Evolutionary conservation across 2,113 vertebrate genomes (phyloP).

Genomic region (Zapornia atra): DNA sequence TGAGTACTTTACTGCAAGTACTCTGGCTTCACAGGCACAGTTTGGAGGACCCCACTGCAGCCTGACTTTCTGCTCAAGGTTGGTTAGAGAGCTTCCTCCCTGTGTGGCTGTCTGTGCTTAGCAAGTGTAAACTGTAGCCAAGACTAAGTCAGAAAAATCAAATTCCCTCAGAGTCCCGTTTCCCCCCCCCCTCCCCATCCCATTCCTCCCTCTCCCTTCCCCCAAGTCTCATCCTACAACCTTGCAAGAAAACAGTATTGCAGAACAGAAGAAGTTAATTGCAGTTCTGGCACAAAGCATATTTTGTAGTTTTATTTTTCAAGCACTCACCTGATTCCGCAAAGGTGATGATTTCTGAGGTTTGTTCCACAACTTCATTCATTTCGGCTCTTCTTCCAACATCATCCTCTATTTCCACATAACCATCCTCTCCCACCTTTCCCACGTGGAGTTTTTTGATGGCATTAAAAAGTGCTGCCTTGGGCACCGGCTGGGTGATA

Average conservation of each 20-base stretch:
- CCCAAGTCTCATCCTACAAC: not conserved
- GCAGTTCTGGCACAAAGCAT: conserved; percentile 21
- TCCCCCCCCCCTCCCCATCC: not conserved
- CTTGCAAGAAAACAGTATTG: conserved; percentile 26
- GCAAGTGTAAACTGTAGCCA: conserved; percentile 66
- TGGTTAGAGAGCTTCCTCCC: conserved; percentile 63
- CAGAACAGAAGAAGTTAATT: conserved; percentile 32
- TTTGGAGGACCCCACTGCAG: conserved; percentile 44
- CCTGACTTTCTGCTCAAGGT: conserved; percentile 45
- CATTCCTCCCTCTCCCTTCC: not conserved
- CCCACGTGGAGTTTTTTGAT: conserved; percentile 96
- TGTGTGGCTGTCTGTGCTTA: conserved; percentile 43
- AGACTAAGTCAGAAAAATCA: conserved; percentile 51
- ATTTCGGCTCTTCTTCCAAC: conserved; percentile 84
- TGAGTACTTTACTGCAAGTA: conserved; percentile 16
- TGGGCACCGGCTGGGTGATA: conserved; percentile 94
- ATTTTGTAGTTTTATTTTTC: conserved; percentile 29
- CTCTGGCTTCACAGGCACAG: conserved; percentile 36
- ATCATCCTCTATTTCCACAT: conserved; percentile 93
- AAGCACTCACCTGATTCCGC: conserved; percentile 93
- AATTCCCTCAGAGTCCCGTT: conserved; percentile 23
- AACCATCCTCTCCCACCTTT: conserved; percentile 91
- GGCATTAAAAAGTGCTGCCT: conserved; percentile 95
- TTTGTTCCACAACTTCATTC: conserved; percentile 87
- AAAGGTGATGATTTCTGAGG: conserved; percentile 98